phyloP scores from a whole-genome alignment of 2,888 invertebrate species.

The Pyrrhopygopsis socrates region DNA sequence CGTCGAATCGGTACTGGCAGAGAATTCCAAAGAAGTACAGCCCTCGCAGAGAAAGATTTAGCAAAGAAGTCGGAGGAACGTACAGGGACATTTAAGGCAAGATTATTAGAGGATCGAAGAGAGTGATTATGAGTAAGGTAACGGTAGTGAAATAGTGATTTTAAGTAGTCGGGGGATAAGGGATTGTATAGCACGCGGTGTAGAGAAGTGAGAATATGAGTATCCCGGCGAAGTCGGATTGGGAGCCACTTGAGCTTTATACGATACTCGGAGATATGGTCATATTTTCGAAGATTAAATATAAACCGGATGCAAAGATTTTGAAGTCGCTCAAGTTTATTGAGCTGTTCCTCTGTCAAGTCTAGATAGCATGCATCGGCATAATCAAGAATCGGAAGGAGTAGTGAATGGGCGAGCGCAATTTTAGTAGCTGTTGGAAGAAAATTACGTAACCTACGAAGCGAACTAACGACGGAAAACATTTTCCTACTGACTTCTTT shows the following conservation, averaged over 20 bases:
- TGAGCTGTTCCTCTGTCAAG: neutral
- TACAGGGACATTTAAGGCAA: no score
- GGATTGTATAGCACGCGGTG: no score
- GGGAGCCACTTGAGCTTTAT: neutral
- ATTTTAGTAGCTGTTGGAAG: neutral
- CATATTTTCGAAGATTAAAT: neutral
- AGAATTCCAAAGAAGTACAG: no score
- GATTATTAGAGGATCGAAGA: no score
- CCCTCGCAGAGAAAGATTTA: no score
- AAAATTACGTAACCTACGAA: neutral
- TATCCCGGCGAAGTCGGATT: neutral
- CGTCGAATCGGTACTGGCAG: no score
- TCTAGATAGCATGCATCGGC: neutral
- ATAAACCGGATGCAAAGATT: neutral
- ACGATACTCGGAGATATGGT: neutral
- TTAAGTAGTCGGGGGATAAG: no score
- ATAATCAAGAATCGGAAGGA: neutral
- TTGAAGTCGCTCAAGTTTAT: neutral
- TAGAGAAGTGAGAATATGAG: neutral
- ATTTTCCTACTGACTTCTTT: slow-evolving; percentile 24
- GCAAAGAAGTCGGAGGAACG: no score
- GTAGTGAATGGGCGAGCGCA: neutral
- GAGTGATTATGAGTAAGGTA: no score
- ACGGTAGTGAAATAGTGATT: no score
- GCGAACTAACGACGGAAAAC: neutral